Evolutionary conservation across 2,888 invertebrate genomes (phyloP).

Genomic region (Drosophila formosana): DNA sequence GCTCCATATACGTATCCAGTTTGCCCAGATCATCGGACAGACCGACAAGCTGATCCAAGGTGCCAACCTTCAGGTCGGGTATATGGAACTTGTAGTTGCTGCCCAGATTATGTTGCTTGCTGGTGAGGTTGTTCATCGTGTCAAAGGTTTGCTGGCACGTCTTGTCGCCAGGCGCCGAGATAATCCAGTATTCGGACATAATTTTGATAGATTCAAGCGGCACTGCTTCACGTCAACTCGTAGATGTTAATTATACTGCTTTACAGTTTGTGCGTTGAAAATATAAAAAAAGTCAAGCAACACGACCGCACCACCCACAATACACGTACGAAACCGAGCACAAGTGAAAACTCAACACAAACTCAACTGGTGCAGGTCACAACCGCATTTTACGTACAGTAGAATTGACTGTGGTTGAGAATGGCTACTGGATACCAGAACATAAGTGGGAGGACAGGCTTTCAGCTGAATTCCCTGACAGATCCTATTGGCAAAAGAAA

Average conservation of each 20-base stretch:
- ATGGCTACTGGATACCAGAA: too few relatives aligned
- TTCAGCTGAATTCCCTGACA: too few relatives aligned
- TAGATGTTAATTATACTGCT: conserved; percentile 33
- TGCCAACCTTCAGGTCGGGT: conserved; percentile 99
- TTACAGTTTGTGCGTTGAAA: conserved; percentile 52
- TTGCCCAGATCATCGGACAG: conserved; percentile 99
- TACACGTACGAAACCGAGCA: conserved; percentile 61
- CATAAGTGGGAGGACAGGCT: too few relatives aligned
- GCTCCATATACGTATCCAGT: conserved; percentile 97
- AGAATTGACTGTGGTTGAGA: too few relatives aligned
- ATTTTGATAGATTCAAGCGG: conserved; percentile 76
- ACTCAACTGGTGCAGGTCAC: too few relatives aligned
- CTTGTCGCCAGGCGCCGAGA: conserved; percentile 99
- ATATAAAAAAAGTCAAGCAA: conserved; percentile 76
- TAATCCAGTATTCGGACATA: conserved; percentile 99
- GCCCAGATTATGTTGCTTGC: conserved; percentile 94
- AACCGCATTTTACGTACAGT: too few relatives aligned
- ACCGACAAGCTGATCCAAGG: conserved; percentile 99
- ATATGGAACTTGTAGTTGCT: conserved; percentile 98
- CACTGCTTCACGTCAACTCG: conserved; percentile 46
- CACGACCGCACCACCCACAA: conserved; percentile 76
- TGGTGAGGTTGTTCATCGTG: conserved; percentile 95
- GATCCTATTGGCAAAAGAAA: too few relatives aligned
- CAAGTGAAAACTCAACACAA: conserved; percentile 77
- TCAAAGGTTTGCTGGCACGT: conserved; percentile 99